A percentile compares a stretch with the other conserved stretches of the same genome.
These are phyloP conservation scores for Odontothrips loti DNA, from an alignment of 2,888 invertebrate species.

Conservation along the genomic window DNA sequence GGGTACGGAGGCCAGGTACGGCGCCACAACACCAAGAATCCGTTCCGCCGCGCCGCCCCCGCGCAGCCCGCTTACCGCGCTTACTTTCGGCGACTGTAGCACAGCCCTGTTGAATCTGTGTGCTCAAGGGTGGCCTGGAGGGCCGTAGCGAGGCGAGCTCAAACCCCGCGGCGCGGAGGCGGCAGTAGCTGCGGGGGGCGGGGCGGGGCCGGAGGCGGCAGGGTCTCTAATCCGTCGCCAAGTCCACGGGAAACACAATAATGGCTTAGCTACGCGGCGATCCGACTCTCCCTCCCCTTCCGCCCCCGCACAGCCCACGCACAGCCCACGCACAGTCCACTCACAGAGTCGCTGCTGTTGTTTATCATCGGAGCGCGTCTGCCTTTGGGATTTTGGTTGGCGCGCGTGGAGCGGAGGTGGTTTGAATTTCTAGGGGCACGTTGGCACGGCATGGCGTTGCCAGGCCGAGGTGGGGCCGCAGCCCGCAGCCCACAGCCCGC, in stretches of 20 bases:
- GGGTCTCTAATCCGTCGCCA: conserved; percentile 3
- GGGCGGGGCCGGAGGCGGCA: background rate
- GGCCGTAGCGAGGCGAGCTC: background rate
- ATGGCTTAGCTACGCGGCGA: background rate
- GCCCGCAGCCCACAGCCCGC: too few relatives aligned
- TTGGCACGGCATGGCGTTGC: too few relatives aligned
- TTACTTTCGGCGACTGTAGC: background rate
- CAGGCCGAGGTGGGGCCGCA: too few relatives aligned
- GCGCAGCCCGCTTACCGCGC: too few relatives aligned
- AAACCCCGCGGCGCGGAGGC: too few relatives aligned
- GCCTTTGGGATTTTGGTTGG: too few relatives aligned
- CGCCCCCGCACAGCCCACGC: background rate
- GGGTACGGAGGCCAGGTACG: background rate
- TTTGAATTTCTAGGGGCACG: too few relatives aligned
- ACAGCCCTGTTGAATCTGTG: conserved; percentile 13
- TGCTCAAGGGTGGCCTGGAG: background rate
- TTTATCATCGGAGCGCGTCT: too few relatives aligned
- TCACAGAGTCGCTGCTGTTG: too few relatives aligned
- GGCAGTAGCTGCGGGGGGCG: too few relatives aligned
- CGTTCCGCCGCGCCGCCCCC: too few relatives aligned
- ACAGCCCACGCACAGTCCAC: background rate
- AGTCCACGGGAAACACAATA: conserved; percentile 17
- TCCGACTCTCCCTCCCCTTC: background rate
- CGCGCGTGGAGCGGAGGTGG: too few relatives aligned
- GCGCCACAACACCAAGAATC: background rate